Conservation (phyloP, 2,113 vertebrate genomes). For the cattle (Bos taurus) region ARS-UCD2.0 NC_037357.1:111573501-111574000, state of each 20-base stretch:
- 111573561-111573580: neutral
- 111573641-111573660: neutral
- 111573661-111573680: neutral
- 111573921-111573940: neutral
- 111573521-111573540: neutral
- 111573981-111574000: neutral
- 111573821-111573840: neutral
- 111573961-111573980: neutral
- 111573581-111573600: constrained; percentile 17
- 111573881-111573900: neutral
- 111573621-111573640: neutral
- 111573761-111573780: neutral
- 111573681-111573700: neutral
- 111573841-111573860: neutral
- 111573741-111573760: neutral
- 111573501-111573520: neutral
- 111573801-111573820: neutral
- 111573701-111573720: neutral
- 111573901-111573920: neutral
- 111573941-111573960: neutral
- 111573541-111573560: neutral
- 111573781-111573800: neutral
- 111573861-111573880: neutral
- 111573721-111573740: neutral
- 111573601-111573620: neutral